Evolutionary conservation across 2,888 invertebrate genomes (phyloP), one percentile per base, ranked within the genome.

Genomic region (Drosophila paramelanica): DNA sequence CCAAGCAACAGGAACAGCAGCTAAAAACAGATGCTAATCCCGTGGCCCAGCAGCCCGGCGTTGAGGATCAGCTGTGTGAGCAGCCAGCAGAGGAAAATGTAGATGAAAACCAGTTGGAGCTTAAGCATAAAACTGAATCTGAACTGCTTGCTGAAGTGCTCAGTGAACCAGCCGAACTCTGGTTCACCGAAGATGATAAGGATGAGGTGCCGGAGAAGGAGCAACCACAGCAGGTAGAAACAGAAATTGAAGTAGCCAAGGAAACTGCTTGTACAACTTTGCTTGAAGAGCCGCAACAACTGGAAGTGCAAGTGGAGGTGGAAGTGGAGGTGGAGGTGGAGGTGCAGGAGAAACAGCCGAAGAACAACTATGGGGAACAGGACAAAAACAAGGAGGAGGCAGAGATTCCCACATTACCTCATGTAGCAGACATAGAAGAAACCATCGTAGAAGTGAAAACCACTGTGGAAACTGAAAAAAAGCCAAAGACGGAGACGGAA

Each of bases 121-220:
- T 41, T 10, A 6, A 20, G 13, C 5, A 43, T 5, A 43, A 25
- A 27, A 25, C 43, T 4, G 33, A 64, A 1, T n/a, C n/a, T 6
- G 36, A 65, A 17, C 14, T 64, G 0, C 13, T 69, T 11, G 43
- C 50, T 20, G 73, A 72, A 17, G 50, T 51, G 20, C 20, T 43
- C 6, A 50, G 6, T 14, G 38, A 27, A n/a, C 42, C 45, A 17
- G 36, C 38, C 23, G 60, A 60, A 1, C 43, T 51, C 1, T 64
- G 60, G 61, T 60, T 51, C 43, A 38, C 38, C 8, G 50, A 59
- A 6, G 49, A 59, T 8, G 27, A 62, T 1, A 59, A 14, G 6
- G 7, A 14, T 14, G 43, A 62, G 8, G 36, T 36, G 36, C 36
- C 11, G 36, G 13, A 4, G 13, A 13, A 36, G 36, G 36, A 36